Evolutionary conservation across 2,797 vertebrate genomes (phyloP).

Genomic region (Catostomus latipinnis): DNA sequence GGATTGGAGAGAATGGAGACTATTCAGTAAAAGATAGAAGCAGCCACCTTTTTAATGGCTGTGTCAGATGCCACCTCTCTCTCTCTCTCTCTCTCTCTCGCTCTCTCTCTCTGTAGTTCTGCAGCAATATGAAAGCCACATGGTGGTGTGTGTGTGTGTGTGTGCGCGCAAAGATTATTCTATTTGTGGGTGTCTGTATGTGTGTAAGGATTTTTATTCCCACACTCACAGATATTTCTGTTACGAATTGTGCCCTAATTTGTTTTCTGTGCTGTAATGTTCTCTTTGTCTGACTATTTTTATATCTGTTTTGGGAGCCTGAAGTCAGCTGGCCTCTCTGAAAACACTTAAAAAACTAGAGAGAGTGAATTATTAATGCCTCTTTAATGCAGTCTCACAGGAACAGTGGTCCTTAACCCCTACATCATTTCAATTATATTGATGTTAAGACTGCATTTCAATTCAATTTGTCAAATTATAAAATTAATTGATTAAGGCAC

Average conservation of each 20-base stretch:
- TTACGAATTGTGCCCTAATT: slow-evolving; percentile 50
- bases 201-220: slow-evolving; percentile 36
- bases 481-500: no score
- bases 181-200: slow-evolving; percentile 13
- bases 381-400: slow-evolving; percentile 12
- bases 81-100: neutral
- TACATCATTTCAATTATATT: slow-evolving; percentile 12
- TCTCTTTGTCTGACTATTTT: slow-evolving; percentile 55
- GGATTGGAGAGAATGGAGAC: slow-evolving; percentile 34
- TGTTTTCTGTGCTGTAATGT: slow-evolving; percentile 40
- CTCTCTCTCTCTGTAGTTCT: neutral
- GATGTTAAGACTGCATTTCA: slow-evolving; percentile 6
- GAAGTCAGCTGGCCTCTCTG: slow-evolving; percentile 39
- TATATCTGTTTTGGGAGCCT: slow-evolving; percentile 33
- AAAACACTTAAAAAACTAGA: slow-evolving; percentile 7
- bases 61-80: slow-evolving; percentile 36
- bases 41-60: slow-evolving; percentile 52
- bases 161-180: neutral
- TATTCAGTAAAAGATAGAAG: slow-evolving; percentile 51
- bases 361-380: neutral
- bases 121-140: neutral
- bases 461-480: neutral
- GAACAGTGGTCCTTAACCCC: slow-evolving; percentile 7
- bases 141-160: neutral
- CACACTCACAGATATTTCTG: slow-evolving; percentile 28